Conservation (phyloP, 2,888 invertebrate genomes). For the Microplitis manilae region DNA sequence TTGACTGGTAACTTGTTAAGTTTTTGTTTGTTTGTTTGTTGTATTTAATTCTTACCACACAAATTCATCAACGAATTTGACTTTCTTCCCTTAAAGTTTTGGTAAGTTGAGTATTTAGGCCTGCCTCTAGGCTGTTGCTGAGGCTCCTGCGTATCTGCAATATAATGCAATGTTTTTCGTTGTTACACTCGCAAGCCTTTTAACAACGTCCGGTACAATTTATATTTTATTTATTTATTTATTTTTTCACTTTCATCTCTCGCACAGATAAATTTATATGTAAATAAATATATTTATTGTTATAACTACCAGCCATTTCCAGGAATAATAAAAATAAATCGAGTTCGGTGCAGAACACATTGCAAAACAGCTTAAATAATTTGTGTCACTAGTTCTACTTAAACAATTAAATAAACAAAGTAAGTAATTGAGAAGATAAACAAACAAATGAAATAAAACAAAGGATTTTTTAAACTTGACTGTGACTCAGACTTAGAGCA, state of each 20-base stretch:
- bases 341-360: slow-evolving; percentile 62
- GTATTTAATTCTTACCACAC: slow-evolving; percentile 86
- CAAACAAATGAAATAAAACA: not conserved
- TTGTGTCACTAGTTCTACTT: slow-evolving; percentile 48
- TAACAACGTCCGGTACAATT: slow-evolving; percentile 57
- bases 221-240: slow-evolving; percentile 44
- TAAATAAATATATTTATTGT: slow-evolving; percentile 50
- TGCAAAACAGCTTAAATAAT: slow-evolving; percentile 67
- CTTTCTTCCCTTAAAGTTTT: slow-evolving; percentile 93
- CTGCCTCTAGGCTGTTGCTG: slow-evolving; percentile 85
- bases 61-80: slow-evolving; percentile 96
- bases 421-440: not conserved
- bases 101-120: slow-evolving; percentile 88
- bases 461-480: not conserved
- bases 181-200: slow-evolving; percentile 74
- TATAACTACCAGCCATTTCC: slow-evolving; percentile 63
- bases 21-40: slow-evolving; percentile 35
- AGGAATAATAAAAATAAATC: slow-evolving; percentile 43
- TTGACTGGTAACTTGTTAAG: slow-evolving; percentile 3
- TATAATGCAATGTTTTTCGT: slow-evolving; percentile 77
- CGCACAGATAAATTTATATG: slow-evolving; percentile 38
- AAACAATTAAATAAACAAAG: not conserved
- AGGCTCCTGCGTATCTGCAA: slow-evolving; percentile 89
- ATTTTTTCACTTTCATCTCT: slow-evolving; percentile 33
- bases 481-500: not conserved